Evolutionary conservation across 2,113 vertebrate species (phyloP).

Genomic region (Polypterus senegalus): DNA sequence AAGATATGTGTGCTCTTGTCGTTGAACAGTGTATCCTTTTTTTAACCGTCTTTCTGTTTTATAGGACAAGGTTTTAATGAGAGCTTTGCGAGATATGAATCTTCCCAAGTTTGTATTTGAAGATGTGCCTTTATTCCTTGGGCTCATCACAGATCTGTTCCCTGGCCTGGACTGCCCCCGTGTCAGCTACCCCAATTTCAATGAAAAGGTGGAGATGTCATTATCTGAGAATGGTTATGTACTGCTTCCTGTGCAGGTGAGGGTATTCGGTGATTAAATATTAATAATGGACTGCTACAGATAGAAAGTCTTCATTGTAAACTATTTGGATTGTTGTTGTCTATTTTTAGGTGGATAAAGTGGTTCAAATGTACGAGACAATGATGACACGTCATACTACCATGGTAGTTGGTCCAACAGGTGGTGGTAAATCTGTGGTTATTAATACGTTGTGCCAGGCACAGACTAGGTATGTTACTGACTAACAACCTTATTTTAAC

Average conservation of each 20-base stretch:
- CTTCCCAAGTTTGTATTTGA: slow-evolving; percentile 94
- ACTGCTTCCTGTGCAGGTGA: slow-evolving; percentile 70
- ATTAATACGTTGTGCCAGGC: slow-evolving; percentile 81
- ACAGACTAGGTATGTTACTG: slow-evolving; percentile 69
- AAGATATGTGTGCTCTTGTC: no score
- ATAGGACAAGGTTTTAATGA: slow-evolving; percentile 90
- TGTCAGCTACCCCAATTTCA: slow-evolving; percentile 77
- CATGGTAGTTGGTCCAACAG: slow-evolving; percentile 90
- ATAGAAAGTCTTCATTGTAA: neutral
- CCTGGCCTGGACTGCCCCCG: slow-evolving; percentile 85
- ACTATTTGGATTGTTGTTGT: neutral
- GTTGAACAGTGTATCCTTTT: no score
- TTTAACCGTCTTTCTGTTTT: neutral
- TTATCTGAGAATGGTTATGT: slow-evolving; percentile 63
- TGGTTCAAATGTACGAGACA: slow-evolving; percentile 93
- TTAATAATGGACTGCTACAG: no score
- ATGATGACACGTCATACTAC: slow-evolving; percentile 95
- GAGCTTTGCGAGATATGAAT: slow-evolving; percentile 91
- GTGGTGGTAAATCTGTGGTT: slow-evolving; percentile 91
- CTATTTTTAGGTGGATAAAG: slow-evolving; percentile 78
- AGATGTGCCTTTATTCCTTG: slow-evolving; percentile 87
- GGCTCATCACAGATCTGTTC: slow-evolving; percentile 85
- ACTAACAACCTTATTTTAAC: neutral
- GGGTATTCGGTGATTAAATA: neutral
- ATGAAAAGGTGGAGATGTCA: slow-evolving; percentile 69